Conservation (phyloP, 2,888 invertebrate genomes). For the Craniophora ligustri region DNA sequence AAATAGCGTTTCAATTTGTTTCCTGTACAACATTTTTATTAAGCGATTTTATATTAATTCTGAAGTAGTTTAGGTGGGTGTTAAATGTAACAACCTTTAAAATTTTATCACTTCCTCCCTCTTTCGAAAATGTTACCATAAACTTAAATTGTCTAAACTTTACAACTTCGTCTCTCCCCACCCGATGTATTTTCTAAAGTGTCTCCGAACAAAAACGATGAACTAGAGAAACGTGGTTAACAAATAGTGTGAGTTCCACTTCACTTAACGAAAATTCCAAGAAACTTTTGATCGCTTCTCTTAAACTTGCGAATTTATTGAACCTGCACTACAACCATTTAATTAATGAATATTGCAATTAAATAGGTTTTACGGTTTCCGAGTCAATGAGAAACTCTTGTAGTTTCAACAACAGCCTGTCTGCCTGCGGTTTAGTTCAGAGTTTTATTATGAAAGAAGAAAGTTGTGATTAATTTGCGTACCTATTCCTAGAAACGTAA, state of each 20-base stretch:
- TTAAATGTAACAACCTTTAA: constrained; percentile 4
- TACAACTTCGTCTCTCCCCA: constrained; percentile 11
- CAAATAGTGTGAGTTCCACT: constrained; percentile 28
- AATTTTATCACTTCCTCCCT: constrained; percentile 1
- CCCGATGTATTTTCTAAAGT: constrained; percentile 13
- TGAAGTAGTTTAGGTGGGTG: background rate
- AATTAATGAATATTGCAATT: too few relatives aligned
- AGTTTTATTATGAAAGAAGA: too few relatives aligned
- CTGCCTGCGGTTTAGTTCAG: too few relatives aligned
- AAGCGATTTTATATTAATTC: background rate
- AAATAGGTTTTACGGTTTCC: too few relatives aligned
- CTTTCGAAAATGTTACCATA: constrained; percentile 6
- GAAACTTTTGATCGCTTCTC: constrained; percentile 26
- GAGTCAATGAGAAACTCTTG: too few relatives aligned
- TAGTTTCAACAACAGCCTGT: too few relatives aligned
- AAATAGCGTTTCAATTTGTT: constrained; percentile 3
- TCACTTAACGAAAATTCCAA: constrained; percentile 16
- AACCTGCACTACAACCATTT: background rate
- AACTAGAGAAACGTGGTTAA: constrained; percentile 13
- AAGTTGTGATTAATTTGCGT: too few relatives aligned
- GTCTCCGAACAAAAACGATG: constrained; percentile 22
- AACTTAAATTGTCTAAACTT: constrained; percentile 23
- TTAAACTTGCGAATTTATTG: constrained; percentile 25
- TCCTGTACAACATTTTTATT: background rate
- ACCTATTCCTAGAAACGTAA: too few relatives aligned